Base-by-base conservation (phyloP, 2,113 vertebrate genomes). In the Blennius ocellaris region DNA sequence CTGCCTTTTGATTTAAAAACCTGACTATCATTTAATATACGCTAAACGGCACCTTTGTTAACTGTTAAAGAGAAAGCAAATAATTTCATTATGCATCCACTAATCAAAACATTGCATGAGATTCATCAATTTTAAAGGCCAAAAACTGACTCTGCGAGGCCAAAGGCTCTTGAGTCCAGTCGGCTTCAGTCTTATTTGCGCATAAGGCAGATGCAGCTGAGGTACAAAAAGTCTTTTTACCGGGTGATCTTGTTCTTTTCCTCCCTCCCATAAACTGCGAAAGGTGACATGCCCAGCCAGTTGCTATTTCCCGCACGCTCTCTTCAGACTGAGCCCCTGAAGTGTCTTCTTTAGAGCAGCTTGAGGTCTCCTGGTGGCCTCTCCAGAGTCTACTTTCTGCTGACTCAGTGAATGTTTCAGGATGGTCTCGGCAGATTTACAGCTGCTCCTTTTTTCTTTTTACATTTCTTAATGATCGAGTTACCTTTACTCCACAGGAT, bases 121-220 rank as follows among this genome's bases (percentile, higher is more conserved):
- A n/a, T n/a, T n/a, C n/a, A n/a, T n/a, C n/a, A n/a, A n/a, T n/a
- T n/a, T n/a, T n/a, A n/a, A n/a, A n/a, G n/a, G n/a, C n/a, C n/a
- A n/a, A 30, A 30, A 30, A 30, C 21, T 30, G 21, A 30, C 21
- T 30, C 21, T 30, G 21, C 21, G 2, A 30, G 21, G 2, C 21
- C 4, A 30, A 30, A 4, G 21, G 21, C 21, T 30, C 21, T 2
- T 30, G 21, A 4, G 21, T 30, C 21, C 21, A 30, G 4, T 30
- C 21, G 21, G 21, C 21, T 30, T 44, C 10, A 43, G 41, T 43
- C 52, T 40, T 55, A 30, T 51, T 53, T 41, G 16, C 11, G 51
- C 30, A 53, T 9, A 76, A 52, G 50, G 30, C 54, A 70, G 53
- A 17, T 38, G 52, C 47, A n/a, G 51, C 58, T 11, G 12, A 54